These are phyloP conservation scores for Monopterus albus DNA, from an alignment of 2,113 vertebrate species.

Conservation along the genomic window DNA sequence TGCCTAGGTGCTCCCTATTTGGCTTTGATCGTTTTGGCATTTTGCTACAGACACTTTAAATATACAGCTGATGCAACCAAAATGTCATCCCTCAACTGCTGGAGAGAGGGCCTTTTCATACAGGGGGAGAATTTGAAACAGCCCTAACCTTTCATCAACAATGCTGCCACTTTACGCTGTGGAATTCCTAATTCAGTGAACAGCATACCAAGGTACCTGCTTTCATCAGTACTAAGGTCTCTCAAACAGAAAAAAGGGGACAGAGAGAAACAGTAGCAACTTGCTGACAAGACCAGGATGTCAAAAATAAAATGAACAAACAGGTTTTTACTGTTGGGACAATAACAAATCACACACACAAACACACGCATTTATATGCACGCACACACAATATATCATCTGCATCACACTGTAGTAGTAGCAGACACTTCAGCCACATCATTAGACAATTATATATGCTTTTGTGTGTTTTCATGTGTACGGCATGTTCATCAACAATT, in stretches of 20 bases:
- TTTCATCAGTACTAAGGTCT: slow-evolving; percentile 46
- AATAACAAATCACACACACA: slow-evolving; percentile 14
- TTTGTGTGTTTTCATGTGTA: background rate
- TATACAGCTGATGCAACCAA: slow-evolving; percentile 78
- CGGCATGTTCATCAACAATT: background rate
- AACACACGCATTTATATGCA: background rate
- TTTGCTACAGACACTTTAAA: slow-evolving; percentile 74
- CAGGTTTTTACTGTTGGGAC: slow-evolving; percentile 33
- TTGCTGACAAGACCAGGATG: slow-evolving; percentile 58
- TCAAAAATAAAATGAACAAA: slow-evolving; percentile 55
- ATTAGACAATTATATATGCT: slow-evolving; percentile 13
- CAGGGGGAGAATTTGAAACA: slow-evolving; percentile 68
- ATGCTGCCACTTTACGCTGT: slow-evolving; percentile 69
- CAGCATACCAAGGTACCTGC: slow-evolving; percentile 55
- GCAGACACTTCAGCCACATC: background rate
- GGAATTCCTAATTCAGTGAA: slow-evolving; percentile 70
- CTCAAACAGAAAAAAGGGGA: slow-evolving; percentile 23
- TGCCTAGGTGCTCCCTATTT: slow-evolving; percentile 61
- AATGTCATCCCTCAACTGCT: slow-evolving; percentile 72
- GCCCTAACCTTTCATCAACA: slow-evolving; percentile 80
- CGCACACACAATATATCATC: background rate
- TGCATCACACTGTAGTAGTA: background rate
- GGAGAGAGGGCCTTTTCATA: slow-evolving; percentile 75
- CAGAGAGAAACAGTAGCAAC: slow-evolving; percentile 20
- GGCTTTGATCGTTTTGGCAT: slow-evolving; percentile 78